Base-by-base conservation (phyloP, 2,888 invertebrate genomes). In the Sisyra nigra region DNA sequence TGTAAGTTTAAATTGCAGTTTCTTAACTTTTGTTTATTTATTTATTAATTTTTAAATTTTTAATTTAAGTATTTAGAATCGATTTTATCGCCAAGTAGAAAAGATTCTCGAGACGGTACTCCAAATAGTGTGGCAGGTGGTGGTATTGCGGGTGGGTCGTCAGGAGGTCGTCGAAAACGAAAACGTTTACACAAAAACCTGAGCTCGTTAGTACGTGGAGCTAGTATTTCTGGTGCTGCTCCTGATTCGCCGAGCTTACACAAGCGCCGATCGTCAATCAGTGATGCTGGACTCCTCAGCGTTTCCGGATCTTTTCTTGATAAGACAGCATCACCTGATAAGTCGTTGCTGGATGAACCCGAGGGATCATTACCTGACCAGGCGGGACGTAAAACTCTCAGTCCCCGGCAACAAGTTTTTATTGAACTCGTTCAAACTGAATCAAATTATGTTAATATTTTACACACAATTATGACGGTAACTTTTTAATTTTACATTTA, bases 341-440 rank as follows among this genome's bases (percentile, higher is more conserved):
- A 69, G 52, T 71, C 69, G 50, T 54, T 71, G 32, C 56, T 69
- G 0, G 72, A 72, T 58, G 69, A 51, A n/a, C 40, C 49, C 2
- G 65, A 66, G 45, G 52, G 53, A 47, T 44, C 39, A 14, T 45
- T 44, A 10, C 46, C 43, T 3, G 35, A 43, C 24, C 3, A 29
- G 45, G 24, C 38, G 44, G 13, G 45, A 47, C 11, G 48, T 49
- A 47, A 11, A 49, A 48, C 15, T 46, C 42, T 45, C 17, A 43
- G 43, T 38, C 76, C 81, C 3, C 69, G 88, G 41, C 83, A 85
- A 56, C 81, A 82, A 63, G 85, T 87, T 40, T 86, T 86, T 60
- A 74, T 85, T 65, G 97, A 98, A 65, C 72, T 98, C 53, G 75
- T 89, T 48, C 89, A 93, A 63, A 98, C 98, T 1, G 98, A 98